phyloP scores from a whole-genome alignment of 1,140 invertebrate species.

The Pseudachorutes palmiensis region DNA sequence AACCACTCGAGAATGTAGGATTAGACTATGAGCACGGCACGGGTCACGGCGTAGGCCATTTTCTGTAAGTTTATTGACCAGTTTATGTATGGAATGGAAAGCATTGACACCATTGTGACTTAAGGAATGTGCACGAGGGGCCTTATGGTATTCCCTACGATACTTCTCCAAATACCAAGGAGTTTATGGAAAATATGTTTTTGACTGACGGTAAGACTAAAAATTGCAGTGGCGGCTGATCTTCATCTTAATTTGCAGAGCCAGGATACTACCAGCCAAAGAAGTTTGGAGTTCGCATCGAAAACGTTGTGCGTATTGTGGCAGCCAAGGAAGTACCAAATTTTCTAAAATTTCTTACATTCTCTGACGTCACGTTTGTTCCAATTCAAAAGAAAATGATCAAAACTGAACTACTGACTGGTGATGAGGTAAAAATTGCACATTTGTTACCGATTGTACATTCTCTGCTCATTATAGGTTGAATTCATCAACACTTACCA shows the following conservation, averaged over 20 bases:
- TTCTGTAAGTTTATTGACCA: slow-evolving; percentile 16
- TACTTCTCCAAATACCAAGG: slow-evolving; percentile 64
- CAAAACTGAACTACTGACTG: slow-evolving; percentile 64
- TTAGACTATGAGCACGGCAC: slow-evolving; percentile 94
- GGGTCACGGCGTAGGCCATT: slow-evolving; percentile 85
- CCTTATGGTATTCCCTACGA: slow-evolving; percentile 73
- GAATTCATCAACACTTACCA: slow-evolving; percentile 72
- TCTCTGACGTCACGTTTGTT: slow-evolving; percentile 84
- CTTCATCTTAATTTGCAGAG: slow-evolving; percentile 46
- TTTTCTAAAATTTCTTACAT: slow-evolving; percentile 72
- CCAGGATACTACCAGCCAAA: slow-evolving; percentile 73
- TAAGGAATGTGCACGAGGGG: slow-evolving; percentile 93
- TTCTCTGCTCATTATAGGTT: slow-evolving; percentile 46
- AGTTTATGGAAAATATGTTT: slow-evolving; percentile 79
- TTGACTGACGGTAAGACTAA: slow-evolving; percentile 71
- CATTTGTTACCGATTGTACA: no score
- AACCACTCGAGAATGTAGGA: slow-evolving; percentile 83
- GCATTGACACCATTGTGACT: slow-evolving; percentile 55
- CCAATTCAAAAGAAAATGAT: slow-evolving; percentile 88
- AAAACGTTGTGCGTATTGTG: slow-evolving; percentile 72
- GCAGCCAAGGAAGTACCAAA: slow-evolving; percentile 54
- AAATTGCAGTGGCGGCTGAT: not conserved
- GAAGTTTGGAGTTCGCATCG: slow-evolving; percentile 86
- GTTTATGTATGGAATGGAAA: slow-evolving; percentile 40
- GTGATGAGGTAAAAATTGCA: slow-evolving; percentile 60